Percentiles rank a stretch among this genome's conserved stretches.
Evolutionary conservation across 2,888 invertebrate species (phyloP).

Genomic region (Exephanes ischioxanthus): DNA sequence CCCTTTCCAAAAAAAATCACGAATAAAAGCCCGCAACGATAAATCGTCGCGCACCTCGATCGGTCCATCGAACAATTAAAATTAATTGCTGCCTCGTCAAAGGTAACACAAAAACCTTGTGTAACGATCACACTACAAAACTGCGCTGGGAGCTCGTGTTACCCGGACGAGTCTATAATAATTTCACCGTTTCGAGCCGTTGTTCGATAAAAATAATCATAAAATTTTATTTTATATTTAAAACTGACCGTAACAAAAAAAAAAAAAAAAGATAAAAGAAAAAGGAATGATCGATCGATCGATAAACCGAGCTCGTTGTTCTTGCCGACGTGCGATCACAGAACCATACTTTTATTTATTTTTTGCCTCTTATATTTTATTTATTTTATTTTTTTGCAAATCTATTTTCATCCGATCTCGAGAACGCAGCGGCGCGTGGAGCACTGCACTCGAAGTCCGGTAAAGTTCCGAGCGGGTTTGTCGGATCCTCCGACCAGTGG

Average conservation of each 20-base stretch:
- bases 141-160: not conserved
- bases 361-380: not conserved
- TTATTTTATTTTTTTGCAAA: not conserved
- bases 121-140: not conserved
- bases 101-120: not conserved
- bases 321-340: too few relatives aligned
- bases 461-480: slow-evolving; percentile 20
- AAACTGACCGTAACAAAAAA: not conserved
- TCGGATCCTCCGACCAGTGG: not conserved
- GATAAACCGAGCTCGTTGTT: not conserved
- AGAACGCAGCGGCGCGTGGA: not conserved
- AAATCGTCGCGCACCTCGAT: not conserved
- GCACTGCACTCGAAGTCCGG: slow-evolving; percentile 29
- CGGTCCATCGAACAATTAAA: slow-evolving; percentile 31
- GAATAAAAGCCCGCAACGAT: not conserved
- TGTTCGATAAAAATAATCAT: slow-evolving; percentile 6
- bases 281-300: not conserved
- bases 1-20: not conserved
- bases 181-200: not conserved
- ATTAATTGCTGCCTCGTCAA: slow-evolving; percentile 36
- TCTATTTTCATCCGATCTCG: not conserved
- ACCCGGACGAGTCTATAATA: slow-evolving; percentile 27
- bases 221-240: not conserved
- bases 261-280: not conserved
- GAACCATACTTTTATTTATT: not conserved